Evolutionary conservation across 2,113 vertebrate species (phyloP).

Genomic region (Laterallus jamaicensis): DNA sequence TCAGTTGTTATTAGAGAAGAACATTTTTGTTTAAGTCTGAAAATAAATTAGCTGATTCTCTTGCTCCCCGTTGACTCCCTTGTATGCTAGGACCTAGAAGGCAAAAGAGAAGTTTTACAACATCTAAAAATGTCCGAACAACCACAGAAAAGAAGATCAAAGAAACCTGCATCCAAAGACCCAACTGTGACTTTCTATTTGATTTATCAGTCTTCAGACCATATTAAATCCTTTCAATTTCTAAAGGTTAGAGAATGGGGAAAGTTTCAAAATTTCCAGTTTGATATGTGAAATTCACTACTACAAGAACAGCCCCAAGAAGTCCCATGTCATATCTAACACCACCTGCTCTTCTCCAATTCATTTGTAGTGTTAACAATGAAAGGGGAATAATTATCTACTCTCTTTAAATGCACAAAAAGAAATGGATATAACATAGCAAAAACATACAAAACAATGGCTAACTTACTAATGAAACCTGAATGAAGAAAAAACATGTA

Average conservation of each 20-base stretch:
- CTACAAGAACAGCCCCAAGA: not conserved
- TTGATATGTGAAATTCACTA: not conserved
- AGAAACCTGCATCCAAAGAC: not conserved
- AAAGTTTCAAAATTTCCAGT: not conserved
- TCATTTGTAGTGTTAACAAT: not conserved
- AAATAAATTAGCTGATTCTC: slow-evolving; percentile 29
- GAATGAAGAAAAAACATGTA: not conserved
- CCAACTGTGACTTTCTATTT: not conserved
- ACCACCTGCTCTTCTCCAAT: not conserved
- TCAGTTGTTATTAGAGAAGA: slow-evolving; percentile 30
- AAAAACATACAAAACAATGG: not conserved
- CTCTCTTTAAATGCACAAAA: not conserved
- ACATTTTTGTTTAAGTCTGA: slow-evolving; percentile 21
- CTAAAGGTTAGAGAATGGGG: not conserved
- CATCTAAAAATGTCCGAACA: not conserved
- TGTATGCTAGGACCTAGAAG: not conserved
- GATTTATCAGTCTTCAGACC: not conserved
- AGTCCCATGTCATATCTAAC: not conserved
- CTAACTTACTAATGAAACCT: not conserved
- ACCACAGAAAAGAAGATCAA: not conserved
- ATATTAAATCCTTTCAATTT: not conserved
- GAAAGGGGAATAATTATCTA: not conserved
- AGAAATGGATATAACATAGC: not conserved
- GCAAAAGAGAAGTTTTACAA: not conserved
- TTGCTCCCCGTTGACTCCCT: not conserved